Percentiles rank a stretch among this genome's conserved stretches.
phyloP scores from a whole-genome alignment of 2,888 invertebrate genomes.

The Hypena proboscidalis region DNA sequence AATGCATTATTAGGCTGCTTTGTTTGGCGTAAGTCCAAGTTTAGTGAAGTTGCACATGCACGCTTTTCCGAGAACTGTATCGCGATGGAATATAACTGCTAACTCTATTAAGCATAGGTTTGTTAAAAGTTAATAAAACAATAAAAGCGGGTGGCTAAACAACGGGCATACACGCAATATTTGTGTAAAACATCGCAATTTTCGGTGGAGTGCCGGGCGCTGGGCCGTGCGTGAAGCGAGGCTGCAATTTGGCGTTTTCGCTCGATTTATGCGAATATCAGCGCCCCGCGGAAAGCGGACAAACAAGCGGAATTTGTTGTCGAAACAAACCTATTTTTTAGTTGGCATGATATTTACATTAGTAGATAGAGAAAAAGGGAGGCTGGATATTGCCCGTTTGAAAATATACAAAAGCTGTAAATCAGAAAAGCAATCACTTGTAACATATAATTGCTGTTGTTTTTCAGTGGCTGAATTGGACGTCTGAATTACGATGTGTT shows the following conservation, averaged over 20 bases:
- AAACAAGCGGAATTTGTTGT: slow-evolving; percentile 79
- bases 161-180: slow-evolving; percentile 67
- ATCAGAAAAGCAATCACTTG: too few relatives aligned
- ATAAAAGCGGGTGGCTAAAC: slow-evolving; percentile 60
- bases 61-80: slow-evolving; percentile 46
- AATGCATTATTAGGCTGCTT: slow-evolving; percentile 58
- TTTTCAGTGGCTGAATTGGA: too few relatives aligned
- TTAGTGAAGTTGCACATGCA: slow-evolving; percentile 47
- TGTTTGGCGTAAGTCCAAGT: slow-evolving; percentile 56
- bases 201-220: slow-evolving; percentile 75
- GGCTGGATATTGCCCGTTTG: slow-evolving; percentile 46
- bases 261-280: slow-evolving; percentile 81
- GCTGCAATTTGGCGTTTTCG: slow-evolving; percentile 79
- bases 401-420: background rate
- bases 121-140: slow-evolving; percentile 57
- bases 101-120: slow-evolving; percentile 51
- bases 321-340: slow-evolving; percentile 73
- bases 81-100: slow-evolving; percentile 40
- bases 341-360: slow-evolving; percentile 69
- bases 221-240: slow-evolving; percentile 73
- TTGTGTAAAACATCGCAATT: slow-evolving; percentile 75
- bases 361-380: slow-evolving; percentile 63
- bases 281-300: slow-evolving; percentile 73
- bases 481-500: too few relatives aligned
- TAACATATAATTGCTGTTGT: too few relatives aligned